Percentiles rank a stretch among this genome's conserved stretches.
phyloP scores from a whole-genome alignment of 2,113 vertebrate species.

The Larimichthys crocea region DNA sequence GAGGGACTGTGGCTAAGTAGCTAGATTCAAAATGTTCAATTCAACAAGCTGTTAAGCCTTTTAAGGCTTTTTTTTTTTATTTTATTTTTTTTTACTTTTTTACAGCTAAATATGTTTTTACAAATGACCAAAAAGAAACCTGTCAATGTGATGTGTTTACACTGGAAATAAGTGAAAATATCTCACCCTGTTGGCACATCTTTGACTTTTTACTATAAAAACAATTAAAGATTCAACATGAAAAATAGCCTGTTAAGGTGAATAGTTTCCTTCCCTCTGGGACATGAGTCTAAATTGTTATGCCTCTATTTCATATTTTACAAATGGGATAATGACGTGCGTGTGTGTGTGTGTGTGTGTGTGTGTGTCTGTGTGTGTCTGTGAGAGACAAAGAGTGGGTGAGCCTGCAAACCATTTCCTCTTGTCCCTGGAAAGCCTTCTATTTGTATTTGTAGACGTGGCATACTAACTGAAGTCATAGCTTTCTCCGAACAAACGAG shows the following conservation, averaged over 20 bases:
- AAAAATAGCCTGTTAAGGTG: background rate
- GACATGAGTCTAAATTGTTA: background rate
- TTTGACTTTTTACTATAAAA: slow-evolving; percentile 13
- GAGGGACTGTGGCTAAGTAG: background rate
- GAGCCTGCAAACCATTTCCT: background rate
- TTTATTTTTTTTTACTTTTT: no score
- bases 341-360: background rate
- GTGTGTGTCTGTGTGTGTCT: background rate
- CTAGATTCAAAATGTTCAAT: background rate
- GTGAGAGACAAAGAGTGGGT: background rate
- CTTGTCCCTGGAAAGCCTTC: slow-evolving; percentile 13
- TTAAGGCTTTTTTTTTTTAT: background rate
- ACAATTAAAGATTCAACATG: background rate
- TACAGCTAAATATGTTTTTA: background rate
- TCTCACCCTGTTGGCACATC: background rate
- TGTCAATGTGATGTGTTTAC: background rate
- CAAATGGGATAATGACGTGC: background rate
- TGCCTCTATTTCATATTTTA: slow-evolving; percentile 11
- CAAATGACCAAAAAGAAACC: background rate
- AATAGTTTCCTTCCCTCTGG: background rate
- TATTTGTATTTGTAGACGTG: slow-evolving; percentile 30
- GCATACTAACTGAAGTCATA: slow-evolving; percentile 30
- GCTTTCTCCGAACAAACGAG: slow-evolving; percentile 36
- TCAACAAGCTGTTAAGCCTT: background rate
- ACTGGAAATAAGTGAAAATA: background rate